Evolutionary conservation across 2,797 vertebrate species (phyloP), one percentile per base, ranked within the genome.

Genomic region (Galaxias olidus): DNA sequence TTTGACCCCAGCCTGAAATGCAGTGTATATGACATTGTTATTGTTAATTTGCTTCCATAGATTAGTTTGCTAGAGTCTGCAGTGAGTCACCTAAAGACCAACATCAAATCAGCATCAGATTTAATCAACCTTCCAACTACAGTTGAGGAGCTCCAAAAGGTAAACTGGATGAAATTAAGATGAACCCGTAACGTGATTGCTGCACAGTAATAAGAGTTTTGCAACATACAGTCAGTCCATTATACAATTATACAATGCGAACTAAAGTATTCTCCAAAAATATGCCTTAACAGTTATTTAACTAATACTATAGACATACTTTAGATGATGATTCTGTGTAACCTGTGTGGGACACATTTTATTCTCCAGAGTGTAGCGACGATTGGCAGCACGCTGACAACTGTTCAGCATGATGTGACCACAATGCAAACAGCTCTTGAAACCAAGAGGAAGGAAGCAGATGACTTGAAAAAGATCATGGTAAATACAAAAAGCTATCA

Each of bases 121-220:
- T 82, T 99, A 77, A 94, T 98, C 76, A 94, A 86, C 78, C 94
- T 99, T 71, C 96, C 96, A 10, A 77, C 90, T 30, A 98, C 94
- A 15, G 93, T 98, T 8, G 97, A 98, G 83, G 95, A 97, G 65
- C 95, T 99, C 76, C 95, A 98, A 78, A 98, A 99, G 94, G 97
- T 95, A 84, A 80, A 82, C 9, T 1, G n/a, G 8, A 14, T 58
- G 6, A 4, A 19, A 59, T 59, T 8, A 4, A 66, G 59, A 0
- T 8, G 42, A 58, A 42, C 49, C 6, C 15, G 10, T 40, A 1
- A 58, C 8, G 8, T 14, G 9, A 14, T 4, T 14, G 8, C 8
- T 40, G 18, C 10, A 30, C 30, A 30, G 30, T 30, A 30, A 30
- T 30, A 30, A 30, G 30, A 30, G 2, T 2, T 30, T 2, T 30